A percentile compares a stretch with the other conserved stretches of the same genome.
These are phyloP conservation scores for Tamias sibiricus DNA, from an alignment of 2,113 vertebrate genomes.

Conservation along the genomic window DNA sequence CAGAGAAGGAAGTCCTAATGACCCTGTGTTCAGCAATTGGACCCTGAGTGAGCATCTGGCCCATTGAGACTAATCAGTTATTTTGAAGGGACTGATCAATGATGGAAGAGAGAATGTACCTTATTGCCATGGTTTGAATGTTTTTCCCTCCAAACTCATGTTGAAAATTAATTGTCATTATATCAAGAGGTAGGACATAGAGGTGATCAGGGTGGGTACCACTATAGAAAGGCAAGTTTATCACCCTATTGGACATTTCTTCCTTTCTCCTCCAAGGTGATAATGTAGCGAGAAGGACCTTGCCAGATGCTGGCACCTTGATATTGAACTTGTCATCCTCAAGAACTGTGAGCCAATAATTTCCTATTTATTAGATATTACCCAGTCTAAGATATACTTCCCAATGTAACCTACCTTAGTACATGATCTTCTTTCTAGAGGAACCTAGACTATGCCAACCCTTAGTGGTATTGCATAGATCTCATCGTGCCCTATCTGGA, in stretches of 20 bases:
- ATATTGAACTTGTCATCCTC: not conserved
- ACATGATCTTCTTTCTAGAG: not conserved
- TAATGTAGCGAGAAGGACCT: not conserved
- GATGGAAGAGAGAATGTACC: not conserved
- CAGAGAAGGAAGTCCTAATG: slow-evolving; percentile 86
- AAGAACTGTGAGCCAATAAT: not conserved
- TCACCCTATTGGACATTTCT: not conserved
- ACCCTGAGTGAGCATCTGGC: not conserved
- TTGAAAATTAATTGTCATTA: not conserved
- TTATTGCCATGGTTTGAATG: not conserved
- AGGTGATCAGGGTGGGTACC: not conserved
- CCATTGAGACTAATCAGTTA: not conserved
- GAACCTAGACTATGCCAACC: not conserved
- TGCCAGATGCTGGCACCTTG: not conserved
- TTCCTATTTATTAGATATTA: not conserved
- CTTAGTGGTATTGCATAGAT: not conserved
- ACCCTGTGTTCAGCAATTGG: slow-evolving; percentile 22
- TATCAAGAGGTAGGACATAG: not conserved
- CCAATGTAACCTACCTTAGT: not conserved
- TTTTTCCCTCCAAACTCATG: not conserved
- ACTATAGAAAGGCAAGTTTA: not conserved
- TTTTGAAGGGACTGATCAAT: not conserved
- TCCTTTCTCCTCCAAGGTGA: not conserved
- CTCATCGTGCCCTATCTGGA: not conserved
- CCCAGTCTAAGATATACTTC: not conserved